Evolutionary conservation across 2,888 invertebrate species (phyloP).

Genomic region (Cheilosia variabilis): DNA sequence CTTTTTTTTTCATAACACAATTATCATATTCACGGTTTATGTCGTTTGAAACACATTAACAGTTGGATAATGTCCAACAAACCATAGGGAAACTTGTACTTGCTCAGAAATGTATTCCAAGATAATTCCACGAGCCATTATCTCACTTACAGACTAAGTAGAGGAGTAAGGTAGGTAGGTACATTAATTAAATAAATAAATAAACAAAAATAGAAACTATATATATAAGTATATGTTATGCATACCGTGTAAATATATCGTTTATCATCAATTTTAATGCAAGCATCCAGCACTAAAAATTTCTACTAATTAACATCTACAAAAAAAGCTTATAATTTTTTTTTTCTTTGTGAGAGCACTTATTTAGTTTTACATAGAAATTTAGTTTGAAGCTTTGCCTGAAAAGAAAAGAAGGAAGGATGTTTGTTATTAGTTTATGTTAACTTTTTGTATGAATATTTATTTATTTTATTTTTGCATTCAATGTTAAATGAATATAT

Average conservation of each 20-base stretch:
- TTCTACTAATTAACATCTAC: conserved; percentile 77
- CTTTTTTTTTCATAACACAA: conserved; percentile 5
- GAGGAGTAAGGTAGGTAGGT: neutral
- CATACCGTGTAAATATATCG: conserved; percentile 73
- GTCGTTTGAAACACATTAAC: conserved; percentile 60
- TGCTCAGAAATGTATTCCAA: neutral
- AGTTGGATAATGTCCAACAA: conserved; percentile 53
- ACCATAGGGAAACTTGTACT: conserved; percentile 5
- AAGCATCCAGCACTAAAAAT: conserved; percentile 77
- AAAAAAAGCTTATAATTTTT: conserved; percentile 66
- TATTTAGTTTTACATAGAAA: conserved; percentile 78
- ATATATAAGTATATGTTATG: conserved; percentile 31
- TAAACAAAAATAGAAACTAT: conserved; percentile 16
- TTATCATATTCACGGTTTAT: conserved; percentile 46
- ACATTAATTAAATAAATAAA: neutral
- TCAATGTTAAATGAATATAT: neutral
- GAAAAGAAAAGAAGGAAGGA: conserved; percentile 76
- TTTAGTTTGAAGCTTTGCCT: conserved; percentile 80
- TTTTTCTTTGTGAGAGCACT: conserved; percentile 63
- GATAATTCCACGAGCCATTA: conserved; percentile 14
- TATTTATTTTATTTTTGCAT: neutral
- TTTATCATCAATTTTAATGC: conserved; percentile 73
- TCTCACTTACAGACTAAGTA: conserved; percentile 29
- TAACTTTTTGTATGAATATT: neutral
- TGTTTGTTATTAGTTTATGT: neutral